phyloP scores from a whole-genome alignment of 2,113 vertebrate genomes.

The Nothoprocta perdicaria region DNA sequence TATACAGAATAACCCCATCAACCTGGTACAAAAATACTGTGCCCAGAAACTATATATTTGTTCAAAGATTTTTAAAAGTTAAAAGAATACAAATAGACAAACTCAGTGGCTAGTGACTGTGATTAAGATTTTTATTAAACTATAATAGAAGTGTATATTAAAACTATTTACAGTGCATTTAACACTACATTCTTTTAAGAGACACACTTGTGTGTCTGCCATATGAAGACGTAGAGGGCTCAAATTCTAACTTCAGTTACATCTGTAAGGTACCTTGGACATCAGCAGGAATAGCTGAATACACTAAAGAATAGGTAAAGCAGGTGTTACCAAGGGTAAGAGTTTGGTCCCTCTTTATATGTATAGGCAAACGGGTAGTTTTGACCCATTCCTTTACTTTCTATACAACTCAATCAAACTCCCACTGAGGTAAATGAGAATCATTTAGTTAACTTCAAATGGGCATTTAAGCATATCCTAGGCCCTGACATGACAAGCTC shows the following conservation, averaged over 20 bases:
- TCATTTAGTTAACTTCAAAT: background rate
- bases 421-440: background rate
- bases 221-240: constrained; percentile 12
- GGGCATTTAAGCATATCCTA: background rate
- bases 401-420: background rate
- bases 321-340: constrained; percentile 14
- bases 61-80: constrained; percentile 75
- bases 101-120: constrained; percentile 71
- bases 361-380: background rate
- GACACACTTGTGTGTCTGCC: constrained; percentile 16
- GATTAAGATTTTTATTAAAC: constrained; percentile 61
- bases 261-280: constrained; percentile 19
- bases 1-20: constrained; percentile 69
- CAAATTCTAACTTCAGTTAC: constrained; percentile 30
- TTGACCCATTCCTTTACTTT: background rate
- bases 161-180: constrained; percentile 77
- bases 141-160: constrained; percentile 66
- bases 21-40: constrained; percentile 81
- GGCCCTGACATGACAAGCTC: background rate
- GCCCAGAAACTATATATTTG: constrained; percentile 77
- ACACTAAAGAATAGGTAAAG: background rate
- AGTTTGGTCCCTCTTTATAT: constrained; percentile 11
- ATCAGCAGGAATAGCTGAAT: constrained; percentile 21
- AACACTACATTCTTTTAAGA: constrained; percentile 65
- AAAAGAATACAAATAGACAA: constrained; percentile 73